A percentile compares a stretch with the other conserved stretches of the same genome.
These are phyloP conservation scores for Zelostemma sp. DNA, from an alignment of 1,140 invertebrate genomes.

Conservation along the genomic window DNA sequence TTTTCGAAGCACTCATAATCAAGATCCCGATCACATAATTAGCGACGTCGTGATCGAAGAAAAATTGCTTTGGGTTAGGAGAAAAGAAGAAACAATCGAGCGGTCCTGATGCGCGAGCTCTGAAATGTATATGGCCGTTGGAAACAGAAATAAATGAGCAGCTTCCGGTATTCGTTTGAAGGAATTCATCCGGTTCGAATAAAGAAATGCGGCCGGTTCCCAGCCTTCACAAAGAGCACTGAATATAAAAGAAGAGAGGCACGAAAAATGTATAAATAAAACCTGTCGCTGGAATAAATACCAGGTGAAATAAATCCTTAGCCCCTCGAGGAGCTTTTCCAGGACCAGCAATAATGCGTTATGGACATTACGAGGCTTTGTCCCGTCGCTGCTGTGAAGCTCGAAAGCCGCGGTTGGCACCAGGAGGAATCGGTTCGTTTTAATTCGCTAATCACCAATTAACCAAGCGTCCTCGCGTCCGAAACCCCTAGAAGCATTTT, in stretches of 20 bases:
- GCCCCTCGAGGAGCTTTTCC: slow-evolving; percentile 44
- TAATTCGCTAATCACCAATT: slow-evolving; percentile 72
- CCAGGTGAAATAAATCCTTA: slow-evolving; percentile 46
- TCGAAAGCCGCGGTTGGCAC: slow-evolving; percentile 38
- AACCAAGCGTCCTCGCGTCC: slow-evolving; percentile 66
- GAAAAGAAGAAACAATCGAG: slow-evolving; percentile 13
- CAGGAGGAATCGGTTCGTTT: slow-evolving; percentile 64
- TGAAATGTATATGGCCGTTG: slow-evolving; percentile 15
- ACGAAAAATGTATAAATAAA: slow-evolving; percentile 21
- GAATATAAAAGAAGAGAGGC: slow-evolving; percentile 35
- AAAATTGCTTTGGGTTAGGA: too few relatives aligned
- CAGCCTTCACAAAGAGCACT: neutral
- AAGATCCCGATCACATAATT: too few relatives aligned
- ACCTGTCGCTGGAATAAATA: too few relatives aligned
- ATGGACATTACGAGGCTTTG: slow-evolving; percentile 48
- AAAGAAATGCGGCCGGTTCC: slow-evolving; percentile 13
- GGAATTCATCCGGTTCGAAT: slow-evolving; percentile 41
- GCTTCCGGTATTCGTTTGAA: slow-evolving; percentile 46
- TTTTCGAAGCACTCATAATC: too few relatives aligned
- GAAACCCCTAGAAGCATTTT: slow-evolving; percentile 70
- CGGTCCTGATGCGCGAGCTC: too few relatives aligned
- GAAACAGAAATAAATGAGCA: slow-evolving; percentile 40
- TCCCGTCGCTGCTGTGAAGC: slow-evolving; percentile 38
- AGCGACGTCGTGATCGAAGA: too few relatives aligned
- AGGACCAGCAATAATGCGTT: slow-evolving; percentile 53